Evolutionary conservation across 2,113 vertebrate genomes (phyloP).

Genomic region (Pelodiscus sinensis): DNA sequence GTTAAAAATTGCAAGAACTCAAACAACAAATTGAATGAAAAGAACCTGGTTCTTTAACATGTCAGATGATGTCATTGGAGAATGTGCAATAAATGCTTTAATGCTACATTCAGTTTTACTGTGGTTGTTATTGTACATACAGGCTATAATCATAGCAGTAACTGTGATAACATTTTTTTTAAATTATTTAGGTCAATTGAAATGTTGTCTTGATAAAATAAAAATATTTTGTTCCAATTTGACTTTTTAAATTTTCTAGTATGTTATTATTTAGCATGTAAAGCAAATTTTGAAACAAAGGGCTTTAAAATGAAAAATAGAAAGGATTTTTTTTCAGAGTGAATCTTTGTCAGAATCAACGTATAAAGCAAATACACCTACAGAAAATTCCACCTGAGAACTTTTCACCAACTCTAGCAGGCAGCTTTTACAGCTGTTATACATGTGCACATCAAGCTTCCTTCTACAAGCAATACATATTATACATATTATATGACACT

Average conservation of each 20-base stretch:
- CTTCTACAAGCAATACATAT: not conserved
- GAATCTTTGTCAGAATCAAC: not conserved
- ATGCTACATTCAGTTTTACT: not conserved
- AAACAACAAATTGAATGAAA: not conserved
- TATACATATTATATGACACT: conserved; percentile 16
- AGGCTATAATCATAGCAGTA: not conserved
- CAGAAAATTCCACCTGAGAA: conserved; percentile 10
- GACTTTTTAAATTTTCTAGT: too few species aligned
- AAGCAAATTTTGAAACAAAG: not conserved
- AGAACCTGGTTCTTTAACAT: not conserved
- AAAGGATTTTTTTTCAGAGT: not conserved
- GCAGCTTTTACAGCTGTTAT: not conserved
- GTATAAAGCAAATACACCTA: not conserved
- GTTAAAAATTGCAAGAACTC: not conserved
- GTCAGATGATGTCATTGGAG: not conserved
- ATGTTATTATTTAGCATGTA: not conserved
- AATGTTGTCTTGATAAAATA: not conserved
- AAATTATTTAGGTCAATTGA: not conserved
- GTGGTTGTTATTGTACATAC: not conserved
- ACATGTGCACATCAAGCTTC: conserved; percentile 6
- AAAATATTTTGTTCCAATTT: too few species aligned
- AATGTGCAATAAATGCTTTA: not conserved
- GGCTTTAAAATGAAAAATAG: not conserved
- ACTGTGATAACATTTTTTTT: not conserved
- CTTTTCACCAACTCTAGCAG: not conserved